Conservation (phyloP, 1,140 invertebrate species). For the Bombus difficillimus region DNA sequence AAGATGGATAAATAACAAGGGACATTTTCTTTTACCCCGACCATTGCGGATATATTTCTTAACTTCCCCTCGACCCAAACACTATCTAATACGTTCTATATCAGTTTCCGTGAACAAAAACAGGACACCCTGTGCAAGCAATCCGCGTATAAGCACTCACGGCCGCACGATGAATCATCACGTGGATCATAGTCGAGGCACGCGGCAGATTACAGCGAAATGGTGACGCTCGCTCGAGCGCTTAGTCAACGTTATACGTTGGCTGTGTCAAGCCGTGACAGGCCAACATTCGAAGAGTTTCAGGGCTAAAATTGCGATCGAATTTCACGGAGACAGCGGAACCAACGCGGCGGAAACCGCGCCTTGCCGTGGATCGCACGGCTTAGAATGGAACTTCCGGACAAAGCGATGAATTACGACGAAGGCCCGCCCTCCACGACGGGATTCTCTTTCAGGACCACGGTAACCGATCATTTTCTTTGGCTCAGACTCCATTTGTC, state of each 20-base stretch:
- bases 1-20: too few species aligned
- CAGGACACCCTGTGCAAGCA: background rate
- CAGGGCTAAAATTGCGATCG: constrained; percentile 20
- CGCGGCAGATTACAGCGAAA: background rate
- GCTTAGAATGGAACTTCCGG: constrained; percentile 52
- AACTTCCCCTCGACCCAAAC: background rate
- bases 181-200: background rate
- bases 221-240: background rate
- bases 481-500: background rate
- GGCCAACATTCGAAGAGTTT: background rate
- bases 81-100: background rate
- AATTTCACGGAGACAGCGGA: constrained; percentile 5
- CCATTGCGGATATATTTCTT: background rate
- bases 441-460: constrained; percentile 27
- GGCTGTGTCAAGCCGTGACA: background rate
- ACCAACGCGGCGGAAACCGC: background rate
- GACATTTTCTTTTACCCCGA: background rate
- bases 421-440: constrained; percentile 24
- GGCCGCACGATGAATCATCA: background rate
- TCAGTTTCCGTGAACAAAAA: background rate
- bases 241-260: constrained; percentile 21
- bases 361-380: background rate
- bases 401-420: constrained; percentile 51
- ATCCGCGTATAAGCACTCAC: background rate
- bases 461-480: constrained; percentile 44